Percentiles rank a stretch among this genome's conserved stretches.
Conservation (phyloP, 2,888 invertebrate species). For the Cheilosia variabilis region DNA sequence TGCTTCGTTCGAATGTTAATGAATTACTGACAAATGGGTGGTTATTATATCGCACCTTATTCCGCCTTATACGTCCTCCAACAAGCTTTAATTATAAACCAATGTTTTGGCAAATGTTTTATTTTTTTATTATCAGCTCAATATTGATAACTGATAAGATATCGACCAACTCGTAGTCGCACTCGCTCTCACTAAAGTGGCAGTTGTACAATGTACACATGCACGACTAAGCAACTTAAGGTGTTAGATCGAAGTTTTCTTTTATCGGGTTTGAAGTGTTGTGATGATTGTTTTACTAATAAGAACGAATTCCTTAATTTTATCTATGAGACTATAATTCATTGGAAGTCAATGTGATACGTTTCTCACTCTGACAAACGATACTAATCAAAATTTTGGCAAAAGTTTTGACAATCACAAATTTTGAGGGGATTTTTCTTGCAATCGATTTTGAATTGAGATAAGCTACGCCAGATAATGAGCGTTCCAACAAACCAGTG, state of each 20-base stretch:
- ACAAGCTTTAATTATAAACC: conserved; percentile 33
- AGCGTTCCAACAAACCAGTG: not conserved
- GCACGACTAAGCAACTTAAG: conserved; percentile 2
- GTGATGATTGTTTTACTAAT: not conserved
- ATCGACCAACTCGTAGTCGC: conserved; percentile 7
- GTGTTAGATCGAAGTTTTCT: not conserved
- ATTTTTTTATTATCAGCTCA: conserved; percentile 12
- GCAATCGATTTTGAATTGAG: not conserved
- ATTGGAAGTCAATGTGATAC: not conserved
- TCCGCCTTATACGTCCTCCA: conserved; percentile 24
- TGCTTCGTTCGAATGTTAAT: conserved; percentile 53
- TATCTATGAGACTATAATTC: not conserved
- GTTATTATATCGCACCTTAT: conserved; percentile 37
- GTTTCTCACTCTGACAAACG: not conserved
- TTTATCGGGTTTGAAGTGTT: not conserved
- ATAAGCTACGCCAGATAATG: conserved; percentile 5
- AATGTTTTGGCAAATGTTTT: conserved; percentile 29
- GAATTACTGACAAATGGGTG: conserved; percentile 41
- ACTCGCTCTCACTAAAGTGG: not conserved
- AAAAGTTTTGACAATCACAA: not conserved
- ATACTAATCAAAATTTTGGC: conserved; percentile 8
- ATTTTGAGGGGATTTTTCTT: conserved; percentile 5
- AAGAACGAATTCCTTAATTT: not conserved
- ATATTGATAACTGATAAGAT: conserved; percentile 39
- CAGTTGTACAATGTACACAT: not conserved